Base-by-base conservation (phyloP, 2,888 invertebrate genomes). In the Orchesellides sinensis region DNA sequence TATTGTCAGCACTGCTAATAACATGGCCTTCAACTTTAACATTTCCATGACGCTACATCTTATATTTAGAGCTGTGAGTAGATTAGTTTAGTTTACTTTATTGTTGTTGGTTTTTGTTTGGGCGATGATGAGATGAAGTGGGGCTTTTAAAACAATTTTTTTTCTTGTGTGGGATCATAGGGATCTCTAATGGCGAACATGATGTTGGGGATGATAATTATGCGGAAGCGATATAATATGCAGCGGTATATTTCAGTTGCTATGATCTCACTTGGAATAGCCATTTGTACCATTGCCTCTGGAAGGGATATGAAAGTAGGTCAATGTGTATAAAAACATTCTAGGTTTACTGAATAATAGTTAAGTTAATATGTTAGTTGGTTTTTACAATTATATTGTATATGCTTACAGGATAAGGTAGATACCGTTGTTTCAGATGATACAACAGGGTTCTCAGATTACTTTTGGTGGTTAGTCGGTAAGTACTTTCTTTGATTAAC, bases 31-130 rank as follows among this genome's bases (percentile, higher is more conserved):
- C 89, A 94, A 95, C 90, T 99, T 97, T 89, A 97, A 98, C 90
- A 98, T 99, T 89, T 94, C 99, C 0, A 98, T 99, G 94, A 98
- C 99, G 0, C 91, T 99, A 59, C 99, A 99, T 90, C 98, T 99
- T 95, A 99, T 99, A 90, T 99, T 99, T 90, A 93, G 98, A 92
- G 95, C 98, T 77, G 96, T 96, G 91, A 92, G 93, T 86, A 49
- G 29, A 32, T 61, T 25, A 56, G 4, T 56, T 12, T 8, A 56
- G 19, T 56, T 23, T 56, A 6, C 10, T n/a, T n/a, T n/a, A 19
- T 47, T 47, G 47, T 6, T 47, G 5, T 4, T 10, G 14, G 14
- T 47, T 77, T 56, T 54, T 66, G n/a, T n/a, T n/a, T n/a, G n/a
- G n/a, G n/a, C n/a, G n/a, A n/a, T n/a, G n/a, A n/a, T n/a, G n/a